Evolutionary conservation across 2,797 vertebrate genomes (phyloP).

Genomic region (Neosilurus mollespiculum): DNA sequence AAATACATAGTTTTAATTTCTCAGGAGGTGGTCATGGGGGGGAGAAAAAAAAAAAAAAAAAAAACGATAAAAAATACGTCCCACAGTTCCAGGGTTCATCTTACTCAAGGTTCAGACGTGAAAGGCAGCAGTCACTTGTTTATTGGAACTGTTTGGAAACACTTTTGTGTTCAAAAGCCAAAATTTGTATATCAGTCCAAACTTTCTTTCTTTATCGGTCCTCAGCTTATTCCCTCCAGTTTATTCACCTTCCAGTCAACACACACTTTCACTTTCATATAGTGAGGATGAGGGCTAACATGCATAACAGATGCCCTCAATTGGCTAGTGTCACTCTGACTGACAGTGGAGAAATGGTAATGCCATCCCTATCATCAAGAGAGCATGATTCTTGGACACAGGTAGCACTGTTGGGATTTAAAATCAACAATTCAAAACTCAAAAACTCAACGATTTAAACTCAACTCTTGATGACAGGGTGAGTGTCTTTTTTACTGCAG

Average conservation of each 20-base stretch:
- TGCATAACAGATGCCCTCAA: not conserved
- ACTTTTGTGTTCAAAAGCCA: not conserved
- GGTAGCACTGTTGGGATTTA: not conserved
- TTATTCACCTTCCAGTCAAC: too few relatives aligned
- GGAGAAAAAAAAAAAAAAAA: not conserved
- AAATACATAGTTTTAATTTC: slow-evolving; percentile 28
- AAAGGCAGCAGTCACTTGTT: not conserved
- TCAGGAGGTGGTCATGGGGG: not conserved
- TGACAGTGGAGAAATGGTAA: not conserved
- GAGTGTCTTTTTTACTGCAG: not conserved
- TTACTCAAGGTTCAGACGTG: not conserved
- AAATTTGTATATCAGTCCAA: not conserved
- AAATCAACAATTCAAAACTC: too few relatives aligned
- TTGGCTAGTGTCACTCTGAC: not conserved
- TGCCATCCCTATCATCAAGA: not conserved
- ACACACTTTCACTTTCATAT: not conserved
- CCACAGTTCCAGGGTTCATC: not conserved
- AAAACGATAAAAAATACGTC: not conserved
- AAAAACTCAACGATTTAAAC: too few relatives aligned
- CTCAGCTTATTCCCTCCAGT: not conserved
- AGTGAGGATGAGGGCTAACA: not conserved
- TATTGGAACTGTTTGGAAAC: not conserved
- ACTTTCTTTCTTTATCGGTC: not conserved
- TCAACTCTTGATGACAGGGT: too few relatives aligned
- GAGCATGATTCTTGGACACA: not conserved